These are phyloP conservation scores for Cyrtonyx montezumae DNA, from an alignment of 2,113 vertebrate genomes.

Conservation along the genomic window DNA sequence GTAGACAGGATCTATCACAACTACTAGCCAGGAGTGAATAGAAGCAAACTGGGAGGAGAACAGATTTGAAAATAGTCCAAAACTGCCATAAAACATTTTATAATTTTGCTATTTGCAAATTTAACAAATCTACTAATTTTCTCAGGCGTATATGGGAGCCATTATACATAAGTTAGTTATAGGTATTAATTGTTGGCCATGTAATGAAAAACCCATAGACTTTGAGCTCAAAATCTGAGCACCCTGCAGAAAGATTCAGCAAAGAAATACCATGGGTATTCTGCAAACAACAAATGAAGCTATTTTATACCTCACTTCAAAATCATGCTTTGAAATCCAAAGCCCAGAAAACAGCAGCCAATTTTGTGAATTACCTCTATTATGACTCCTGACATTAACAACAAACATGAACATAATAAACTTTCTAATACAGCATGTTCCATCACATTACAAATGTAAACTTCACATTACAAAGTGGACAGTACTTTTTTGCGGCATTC, in stretches of 20 bases:
- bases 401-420: background rate
- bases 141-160: background rate
- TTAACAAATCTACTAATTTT: background rate
- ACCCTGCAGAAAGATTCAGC: background rate
- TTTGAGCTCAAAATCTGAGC: background rate
- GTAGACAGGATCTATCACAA: background rate
- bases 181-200: background rate
- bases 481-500: background rate
- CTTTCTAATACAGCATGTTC: background rate
- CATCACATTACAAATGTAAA: background rate
- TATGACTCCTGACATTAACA: background rate
- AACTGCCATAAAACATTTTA: background rate
- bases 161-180: background rate
- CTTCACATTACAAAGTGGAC: background rate
- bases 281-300: slow-evolving; percentile 6
- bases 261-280: background rate
- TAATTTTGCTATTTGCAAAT: background rate
- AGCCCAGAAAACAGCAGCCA: background rate
- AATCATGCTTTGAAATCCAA: background rate
- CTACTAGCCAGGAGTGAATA: background rate
- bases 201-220: background rate
- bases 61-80: background rate
- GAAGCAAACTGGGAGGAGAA: background rate
- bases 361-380: background rate
- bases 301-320: background rate